A percentile compares a stretch with the other conserved stretches of the same genome.
These are phyloP conservation scores for Dendrolimus pini DNA, from an alignment of 2,888 invertebrate genomes.

Conservation along the genomic window DNA sequence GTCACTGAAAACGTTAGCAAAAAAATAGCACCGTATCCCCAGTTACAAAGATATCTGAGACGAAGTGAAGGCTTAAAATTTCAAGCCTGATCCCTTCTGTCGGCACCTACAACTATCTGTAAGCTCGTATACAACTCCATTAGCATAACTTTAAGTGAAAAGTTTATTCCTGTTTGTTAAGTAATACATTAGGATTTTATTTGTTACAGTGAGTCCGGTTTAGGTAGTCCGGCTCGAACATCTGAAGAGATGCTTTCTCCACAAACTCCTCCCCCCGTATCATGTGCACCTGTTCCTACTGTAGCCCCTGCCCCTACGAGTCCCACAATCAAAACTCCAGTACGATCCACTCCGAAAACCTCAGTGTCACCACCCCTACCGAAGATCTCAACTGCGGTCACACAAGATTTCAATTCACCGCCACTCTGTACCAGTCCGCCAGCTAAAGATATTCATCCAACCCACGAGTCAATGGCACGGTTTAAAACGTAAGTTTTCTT, in stretches of 20 bases:
- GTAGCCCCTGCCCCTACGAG: conserved; percentile 21
- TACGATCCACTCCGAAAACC: conserved; percentile 26
- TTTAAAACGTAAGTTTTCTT: conserved; percentile 64
- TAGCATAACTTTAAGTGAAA: neutral
- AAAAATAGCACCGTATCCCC: too few relatives aligned
- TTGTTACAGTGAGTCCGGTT: conserved; percentile 58
- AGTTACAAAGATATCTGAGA: too few relatives aligned
- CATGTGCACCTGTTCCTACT: conserved; percentile 19
- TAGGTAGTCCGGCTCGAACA: conserved; percentile 59
- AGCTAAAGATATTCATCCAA: conserved; percentile 47
- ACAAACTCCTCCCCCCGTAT: conserved; percentile 47
- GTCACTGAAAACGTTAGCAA: too few relatives aligned
- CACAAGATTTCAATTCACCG: conserved; percentile 50
- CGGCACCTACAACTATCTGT: too few relatives aligned
- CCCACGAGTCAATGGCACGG: conserved; percentile 57
- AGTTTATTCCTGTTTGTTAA: neutral
- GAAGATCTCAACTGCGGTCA: conserved; percentile 3
- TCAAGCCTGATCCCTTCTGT: too few relatives aligned
- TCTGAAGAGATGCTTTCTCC: conserved; percentile 61
- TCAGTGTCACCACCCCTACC: conserved; percentile 8
- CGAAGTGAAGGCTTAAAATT: too few relatives aligned
- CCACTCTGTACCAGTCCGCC: conserved; percentile 65
- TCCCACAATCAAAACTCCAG: conserved; percentile 25
- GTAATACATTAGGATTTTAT: neutral
- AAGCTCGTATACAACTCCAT: neutral